phyloP scores from a whole-genome alignment of 2,113 vertebrate genomes.

The Craseonycteris thonglongyai region DNA sequence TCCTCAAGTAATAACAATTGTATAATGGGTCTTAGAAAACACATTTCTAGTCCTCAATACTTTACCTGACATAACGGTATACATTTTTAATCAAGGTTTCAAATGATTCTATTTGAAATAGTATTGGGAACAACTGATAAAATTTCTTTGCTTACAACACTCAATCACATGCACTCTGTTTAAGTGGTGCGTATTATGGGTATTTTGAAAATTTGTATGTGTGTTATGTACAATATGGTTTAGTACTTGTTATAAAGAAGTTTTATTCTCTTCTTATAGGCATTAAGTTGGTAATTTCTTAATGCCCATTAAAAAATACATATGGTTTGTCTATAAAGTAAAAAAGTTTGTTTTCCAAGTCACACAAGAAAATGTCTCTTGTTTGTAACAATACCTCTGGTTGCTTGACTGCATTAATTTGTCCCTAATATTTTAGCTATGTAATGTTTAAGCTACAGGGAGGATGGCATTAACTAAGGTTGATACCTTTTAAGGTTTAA shows the following conservation, averaged over 20 bases:
- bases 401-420: not conserved
- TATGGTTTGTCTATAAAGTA: not conserved
- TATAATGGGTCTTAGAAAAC: conserved; percentile 50
- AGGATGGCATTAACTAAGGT: conserved; percentile 14
- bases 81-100: conserved; percentile 67
- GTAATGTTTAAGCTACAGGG: not conserved
- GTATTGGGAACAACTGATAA: conserved; percentile 45
- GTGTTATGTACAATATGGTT: not conserved
- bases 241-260: conserved; percentile 16
- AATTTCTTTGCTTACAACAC: conserved; percentile 1
- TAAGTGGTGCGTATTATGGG: conserved; percentile 7
- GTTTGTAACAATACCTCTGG: not conserved
- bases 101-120: conserved; percentile 57
- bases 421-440: not conserved
- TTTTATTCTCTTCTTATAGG: not conserved
- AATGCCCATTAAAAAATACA: not conserved
- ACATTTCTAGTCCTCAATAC: conserved; percentile 54
- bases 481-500: conserved; percentile 31
- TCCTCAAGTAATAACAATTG: conserved; percentile 55
- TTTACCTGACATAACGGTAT: conserved; percentile 50
- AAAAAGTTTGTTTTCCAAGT: conserved; percentile 8
- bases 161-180: conserved; percentile 16
- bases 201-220: conserved; percentile 23
- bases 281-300: not conserved
- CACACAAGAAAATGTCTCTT: not conserved